Conservation (phyloP, 2,888 invertebrate genomes). For the Dastarcus helophoroides region DNA sequence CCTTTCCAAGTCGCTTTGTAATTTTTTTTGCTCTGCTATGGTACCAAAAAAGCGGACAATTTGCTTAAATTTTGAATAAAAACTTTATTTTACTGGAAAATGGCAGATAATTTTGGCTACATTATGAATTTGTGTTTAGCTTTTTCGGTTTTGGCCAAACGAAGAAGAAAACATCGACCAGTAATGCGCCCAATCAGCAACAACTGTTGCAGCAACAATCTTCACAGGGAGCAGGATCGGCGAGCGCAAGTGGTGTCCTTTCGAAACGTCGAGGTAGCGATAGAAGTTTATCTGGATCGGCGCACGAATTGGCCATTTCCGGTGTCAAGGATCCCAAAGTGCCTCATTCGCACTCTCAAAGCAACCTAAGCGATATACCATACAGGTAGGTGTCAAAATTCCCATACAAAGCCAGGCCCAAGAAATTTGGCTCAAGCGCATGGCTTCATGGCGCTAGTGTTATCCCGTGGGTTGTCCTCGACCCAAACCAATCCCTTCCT, state of each 20-base stretch:
- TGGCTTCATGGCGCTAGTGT: slow-evolving; percentile 24
- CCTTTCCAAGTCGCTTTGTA: no score
- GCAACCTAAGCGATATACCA: slow-evolving; percentile 76
- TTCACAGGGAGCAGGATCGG: slow-evolving; percentile 23
- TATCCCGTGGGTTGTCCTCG: no score
- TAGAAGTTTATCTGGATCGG: slow-evolving; percentile 72
- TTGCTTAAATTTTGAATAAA: no score
- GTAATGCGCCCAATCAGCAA: slow-evolving; percentile 38
- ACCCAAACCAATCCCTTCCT: background rate
- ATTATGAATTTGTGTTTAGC: no score
- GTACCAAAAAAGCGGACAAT: no score
- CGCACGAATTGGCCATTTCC: slow-evolving; percentile 68
- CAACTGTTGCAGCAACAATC: slow-evolving; percentile 36
- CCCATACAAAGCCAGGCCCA: slow-evolving; percentile 17
- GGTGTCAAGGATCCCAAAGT: slow-evolving; percentile 55
- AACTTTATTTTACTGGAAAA: no score
- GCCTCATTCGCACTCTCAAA: slow-evolving; percentile 81
- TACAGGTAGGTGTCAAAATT: slow-evolving; percentile 52
- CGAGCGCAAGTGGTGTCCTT: slow-evolving; percentile 36
- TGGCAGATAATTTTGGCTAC: no score
- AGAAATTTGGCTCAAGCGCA: slow-evolving; percentile 15
- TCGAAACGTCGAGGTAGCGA: slow-evolving; percentile 69
- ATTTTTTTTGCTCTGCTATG: no score
- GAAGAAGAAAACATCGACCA: slow-evolving; percentile 68
- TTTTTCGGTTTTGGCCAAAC: slow-evolving; percentile 86